These are phyloP conservation scores for Hypanus sabinus DNA, from an alignment of 2,113 vertebrate species.

Conservation along the genomic window DNA sequence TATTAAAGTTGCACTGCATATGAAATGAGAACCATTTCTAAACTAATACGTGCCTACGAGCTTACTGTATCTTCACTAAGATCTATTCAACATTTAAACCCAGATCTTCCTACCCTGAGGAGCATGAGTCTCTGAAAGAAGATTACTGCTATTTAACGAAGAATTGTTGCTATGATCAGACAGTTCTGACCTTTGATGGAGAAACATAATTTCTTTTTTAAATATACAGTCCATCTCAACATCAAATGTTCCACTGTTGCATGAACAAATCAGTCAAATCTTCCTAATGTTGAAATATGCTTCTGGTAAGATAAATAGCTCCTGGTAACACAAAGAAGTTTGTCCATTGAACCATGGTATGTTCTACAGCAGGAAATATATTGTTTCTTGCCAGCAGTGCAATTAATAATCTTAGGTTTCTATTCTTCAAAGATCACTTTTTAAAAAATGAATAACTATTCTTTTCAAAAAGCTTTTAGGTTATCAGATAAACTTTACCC, in stretches of 20 bases:
- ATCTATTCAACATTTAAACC: neutral
- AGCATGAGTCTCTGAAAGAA: neutral
- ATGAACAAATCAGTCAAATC: neutral
- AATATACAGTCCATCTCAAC: neutral
- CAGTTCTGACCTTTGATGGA: slow-evolving; percentile 11
- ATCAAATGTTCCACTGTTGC: neutral
- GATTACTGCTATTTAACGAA: slow-evolving; percentile 5
- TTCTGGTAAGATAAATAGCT: slow-evolving; percentile 24
- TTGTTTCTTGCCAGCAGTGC: neutral
- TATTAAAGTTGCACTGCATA: neutral
- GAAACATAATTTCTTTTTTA: neutral
- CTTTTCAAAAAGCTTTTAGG: neutral
- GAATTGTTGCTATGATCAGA: neutral
- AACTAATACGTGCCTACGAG: neutral
- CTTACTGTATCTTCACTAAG: neutral
- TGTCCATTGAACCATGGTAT: neutral
- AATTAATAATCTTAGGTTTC: neutral
- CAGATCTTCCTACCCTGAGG: neutral
- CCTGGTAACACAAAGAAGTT: neutral
- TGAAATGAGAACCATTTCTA: neutral
- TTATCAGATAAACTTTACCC: neutral
- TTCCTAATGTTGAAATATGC: neutral
- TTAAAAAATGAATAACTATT: neutral
- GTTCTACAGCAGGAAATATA: neutral
- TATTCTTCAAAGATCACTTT: neutral